Base-by-base conservation (phyloP, 2,113 vertebrate species). In the Ammodytes dubius region DNA sequence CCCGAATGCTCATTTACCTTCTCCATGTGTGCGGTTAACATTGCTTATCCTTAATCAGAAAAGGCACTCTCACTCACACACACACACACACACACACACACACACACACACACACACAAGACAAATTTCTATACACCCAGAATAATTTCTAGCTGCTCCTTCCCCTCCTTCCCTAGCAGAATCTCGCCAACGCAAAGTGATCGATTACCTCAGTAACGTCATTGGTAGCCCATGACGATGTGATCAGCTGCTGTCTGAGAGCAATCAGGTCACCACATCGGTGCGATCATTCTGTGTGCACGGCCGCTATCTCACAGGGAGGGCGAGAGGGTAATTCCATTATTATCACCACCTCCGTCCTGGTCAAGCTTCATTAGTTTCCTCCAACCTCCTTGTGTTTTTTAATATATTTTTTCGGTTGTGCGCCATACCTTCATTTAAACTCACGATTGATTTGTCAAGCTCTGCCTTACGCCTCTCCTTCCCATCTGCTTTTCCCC, bases 371-470 rank as follows among this genome's bases (percentile, higher is more conserved):
- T 39, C 43, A 43, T 75, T 84, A 13, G 6, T 83, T 47, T 81
- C 54, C 54, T 73, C 65, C 61, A 68, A 27, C 46, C 59, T 70
- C 57, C 57, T 27, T 70, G 49, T 27, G 4, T 39, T 53, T 3
- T 14, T 59, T 47, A 60, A 54, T 40, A 46, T 7, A 56, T 53
- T 37, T 64, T 77, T 79, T 59, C 11, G 13, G 58, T 70, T 66
- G 47, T 49, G 50, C 49, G 17, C 77, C 73, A 85, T 76, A 74
- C 71, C 89, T 84, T 83, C 70, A 81, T 89, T 90, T 88, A 88
- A 74, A 78, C 56, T 5, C 53, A 70, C 90, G 89, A 91, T 88
- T 94, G 77, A 91, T 85, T 79, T 89, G 82, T 87, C 82, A 87
- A 61, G 80, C 64, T 76, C 42, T 60, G 50, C 77, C 82, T 59